Base-by-base conservation (phyloP, 2,113 vertebrate species). In the Cyanistes caeruleus region DNA sequence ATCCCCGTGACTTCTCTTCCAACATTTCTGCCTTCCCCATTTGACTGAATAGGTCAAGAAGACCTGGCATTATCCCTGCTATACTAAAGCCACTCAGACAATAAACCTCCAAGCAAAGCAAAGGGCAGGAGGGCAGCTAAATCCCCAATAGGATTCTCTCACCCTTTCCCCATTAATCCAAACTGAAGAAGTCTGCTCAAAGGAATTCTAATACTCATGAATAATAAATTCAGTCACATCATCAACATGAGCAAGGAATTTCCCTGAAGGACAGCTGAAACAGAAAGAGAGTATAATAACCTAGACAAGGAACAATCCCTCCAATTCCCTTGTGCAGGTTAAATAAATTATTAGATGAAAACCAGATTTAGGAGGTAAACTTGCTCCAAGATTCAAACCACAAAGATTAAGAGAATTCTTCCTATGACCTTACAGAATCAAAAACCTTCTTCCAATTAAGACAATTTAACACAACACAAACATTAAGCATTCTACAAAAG, bases 161-260 rank as follows among this genome's bases (percentile, higher is more conserved):
- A 20, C 48, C 80, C 60, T 55, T 93, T 82, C 63, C 22, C 70
- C 24, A 76, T 83, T 94, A 95, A 93, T 93, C 78, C 28, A 4
- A 70, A 87, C 41, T 30, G 62, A 95, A 88, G n/a, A 79, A 76
- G 75, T 53, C 80, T 89, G 55, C 55, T 95, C 75, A 95, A 93
- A 96, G 63, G 62, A 92, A 84, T 65, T n/a, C 64, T 92, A 92
- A 83, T 80, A 76, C 49, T 94, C 88, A 90, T 96, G 76, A 95
- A 96, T 94, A 95, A 95, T 88, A 93, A 95, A 95, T 84, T 93
- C 78, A 75, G 35, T 48, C 94, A 90, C 85, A 82, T 87, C 84
- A 93, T 77, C 90, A 94, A 60, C 62, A 87, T 8, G 37, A 75
- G 41, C 2, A 13, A 91, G 37, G 51, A 87, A 85, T 83, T 90